Evolutionary conservation across 2,113 vertebrate genomes (phyloP).

Genomic region (Copsychus sechellarum): DNA sequence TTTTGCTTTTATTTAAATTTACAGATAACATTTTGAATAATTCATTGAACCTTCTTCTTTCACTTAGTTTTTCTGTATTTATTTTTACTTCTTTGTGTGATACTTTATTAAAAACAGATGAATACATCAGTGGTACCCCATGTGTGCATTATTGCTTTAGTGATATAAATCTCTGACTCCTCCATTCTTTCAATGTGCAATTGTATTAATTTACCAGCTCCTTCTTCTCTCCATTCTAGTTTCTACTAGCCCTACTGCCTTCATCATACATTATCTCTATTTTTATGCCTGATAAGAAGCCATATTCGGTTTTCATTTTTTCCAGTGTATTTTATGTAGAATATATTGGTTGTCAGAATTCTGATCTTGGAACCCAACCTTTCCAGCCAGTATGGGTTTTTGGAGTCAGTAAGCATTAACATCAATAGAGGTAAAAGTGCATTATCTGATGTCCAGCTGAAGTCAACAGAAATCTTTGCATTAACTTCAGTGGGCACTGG

Average conservation of each 20-base stretch:
- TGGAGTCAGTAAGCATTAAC: not conserved
- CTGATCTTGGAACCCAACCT: not conserved
- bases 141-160: not conserved
- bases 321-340: not conserved
- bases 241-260: not conserved
- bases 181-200: not conserved
- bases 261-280: not conserved
- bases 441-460: not conserved
- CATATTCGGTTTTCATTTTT: not conserved
- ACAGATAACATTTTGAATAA: not conserved
- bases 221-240: not conserved
- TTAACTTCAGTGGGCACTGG: not conserved
- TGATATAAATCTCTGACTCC: not conserved
- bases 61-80: not conserved
- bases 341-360: not conserved
- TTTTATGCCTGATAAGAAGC: not conserved
- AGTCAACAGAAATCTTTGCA: not conserved
- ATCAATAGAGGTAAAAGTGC: not conserved
- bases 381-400: not conserved
- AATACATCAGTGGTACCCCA: not conserved
- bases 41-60: not conserved
- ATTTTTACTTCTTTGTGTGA: not conserved
- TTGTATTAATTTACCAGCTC: not conserved
- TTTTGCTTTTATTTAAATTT: not conserved
- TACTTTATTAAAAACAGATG: not conserved